Evolutionary conservation across 30 jellyfish, hydroid and myxozoan species (phyloP).

Genomic region (Hydractinia symbiolongicarpus): DNA sequence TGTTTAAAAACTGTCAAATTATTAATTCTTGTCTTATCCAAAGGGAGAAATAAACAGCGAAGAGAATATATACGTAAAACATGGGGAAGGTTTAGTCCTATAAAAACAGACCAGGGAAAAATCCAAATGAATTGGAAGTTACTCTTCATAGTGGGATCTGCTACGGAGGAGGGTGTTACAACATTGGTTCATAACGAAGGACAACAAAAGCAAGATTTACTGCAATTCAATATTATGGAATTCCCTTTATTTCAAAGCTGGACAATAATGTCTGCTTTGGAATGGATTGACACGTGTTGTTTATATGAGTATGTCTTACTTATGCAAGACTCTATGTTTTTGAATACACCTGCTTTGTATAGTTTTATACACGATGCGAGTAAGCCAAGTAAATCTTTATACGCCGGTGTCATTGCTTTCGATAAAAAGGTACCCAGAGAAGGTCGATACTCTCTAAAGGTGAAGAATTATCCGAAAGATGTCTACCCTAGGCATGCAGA

Average conservation of each 20-base stretch:
- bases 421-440: neutral
- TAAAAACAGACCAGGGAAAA: neutral
- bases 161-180: neutral
- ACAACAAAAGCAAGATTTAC: neutral
- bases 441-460: neutral
- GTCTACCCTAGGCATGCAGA: neutral
- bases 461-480: neutral
- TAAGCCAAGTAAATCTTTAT: neutral
- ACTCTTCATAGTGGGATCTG: neutral
- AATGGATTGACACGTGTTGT: neutral
- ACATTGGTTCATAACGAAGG: neutral
- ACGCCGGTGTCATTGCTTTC: neutral
- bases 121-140: neutral
- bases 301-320: neutral
- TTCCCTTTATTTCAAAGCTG: neutral
- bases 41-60: neutral
- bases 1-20: neutral
- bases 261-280: slow-evolving; percentile 3
- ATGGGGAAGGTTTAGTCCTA: neutral
- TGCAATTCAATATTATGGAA: neutral
- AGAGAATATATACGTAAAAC: slow-evolving; percentile 9
- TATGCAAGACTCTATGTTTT: neutral
- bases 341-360: neutral
- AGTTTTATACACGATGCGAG: neutral
- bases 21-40: neutral